Evolutionary conservation across 1,140 invertebrate genomes (phyloP), one percentile per base, ranked within the genome.

Genomic region (Aphis craccivora): DNA sequence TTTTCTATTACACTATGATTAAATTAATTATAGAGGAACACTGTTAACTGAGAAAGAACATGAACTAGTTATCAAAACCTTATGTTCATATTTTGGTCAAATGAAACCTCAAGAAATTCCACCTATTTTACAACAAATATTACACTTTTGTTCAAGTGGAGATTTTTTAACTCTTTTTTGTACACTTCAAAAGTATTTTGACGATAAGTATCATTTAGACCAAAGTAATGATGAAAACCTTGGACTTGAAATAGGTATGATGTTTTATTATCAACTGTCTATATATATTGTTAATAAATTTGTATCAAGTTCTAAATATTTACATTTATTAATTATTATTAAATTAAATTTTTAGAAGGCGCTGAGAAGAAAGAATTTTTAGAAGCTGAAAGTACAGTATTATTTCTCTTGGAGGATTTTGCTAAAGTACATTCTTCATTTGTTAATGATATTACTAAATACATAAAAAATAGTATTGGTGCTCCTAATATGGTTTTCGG

Each of bases 111-210:
- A 86, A 55, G 91, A 93, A 93, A 51, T 93, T 25, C 91, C 91
- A 84, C 76, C 91, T 25, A 48, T 93, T 45, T 35, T 93, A 1
- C 91, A 93, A 86, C 91, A 93, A 60, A 93, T 93, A 84, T 84
- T 93, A 86, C 91, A 51, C 43, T 93, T 93, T 86, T 93, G 91
- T 93, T 37, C 51, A 40, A 86, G 81, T 93, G 91, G 91, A 37
- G 91, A 93, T 43, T 93, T 93, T 93, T 86, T 93, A 86, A 53
- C 84, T 93, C 81, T 93, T 37, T 93, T 93, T 93, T 93, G 91
- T 93, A 93, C 81, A n/a, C 35, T 93, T 0, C 91, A 84, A 93
- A 93, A 93, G 14, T 93, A 93, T 93, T 93, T 93, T 93, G 91
- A 93, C 22, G 14, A 86, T 43, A 93, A 93, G n/a, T 84, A 40